Base-by-base conservation (phyloP, 2,113 vertebrate species). In the Pollachius pollachius region DNA sequence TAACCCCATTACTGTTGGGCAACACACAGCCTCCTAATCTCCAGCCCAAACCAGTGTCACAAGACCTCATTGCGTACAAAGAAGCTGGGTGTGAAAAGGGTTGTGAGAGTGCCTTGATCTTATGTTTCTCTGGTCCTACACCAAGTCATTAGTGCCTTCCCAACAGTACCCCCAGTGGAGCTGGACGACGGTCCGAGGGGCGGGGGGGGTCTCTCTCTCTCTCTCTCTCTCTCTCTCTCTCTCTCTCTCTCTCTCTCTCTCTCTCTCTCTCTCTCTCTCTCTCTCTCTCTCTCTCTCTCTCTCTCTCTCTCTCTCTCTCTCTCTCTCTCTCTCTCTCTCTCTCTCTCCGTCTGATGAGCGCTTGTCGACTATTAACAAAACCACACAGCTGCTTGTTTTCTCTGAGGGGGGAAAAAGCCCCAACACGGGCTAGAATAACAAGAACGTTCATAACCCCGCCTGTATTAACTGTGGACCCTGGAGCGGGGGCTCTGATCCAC, bases 1-100 rank as follows among this genome's bases (percentile, higher is more conserved):
- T 69, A 61, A 67, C 56, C 23, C 58, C 59, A 58, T 77, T 78
- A 65, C 71, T 67, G 75, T 80, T 65, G 76, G 21, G 21, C 30
- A 30, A 80, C 66, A 75, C 80, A 73, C 58, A 52, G 66, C 34
- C 52, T 71, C 72, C 70, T 70, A 71, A 73, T 77, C 65, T 67
- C 54, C 57, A 64, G 72, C 30, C 27, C 72, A 81, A 77, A 78
- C 12, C 16, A 68, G 34, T 69, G 56, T 57, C 68, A 25, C 23
- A 60, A 15, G 34, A 25, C 19, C 37, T 63, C 63, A 62, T 74
- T 48, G 69, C n/a, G 56, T 60, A 18, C 37, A 18, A 37, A 17
- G 18, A 65, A 48, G 41, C 15, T 57, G 1, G 54, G 15, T 57
- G 54, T n/a, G 54, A n/a, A 57, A 5, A 57, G 5, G 9, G 15